phyloP scores from a whole-genome alignment of 2,888 invertebrate genomes.

The Eupithecia pulchellata region DNA sequence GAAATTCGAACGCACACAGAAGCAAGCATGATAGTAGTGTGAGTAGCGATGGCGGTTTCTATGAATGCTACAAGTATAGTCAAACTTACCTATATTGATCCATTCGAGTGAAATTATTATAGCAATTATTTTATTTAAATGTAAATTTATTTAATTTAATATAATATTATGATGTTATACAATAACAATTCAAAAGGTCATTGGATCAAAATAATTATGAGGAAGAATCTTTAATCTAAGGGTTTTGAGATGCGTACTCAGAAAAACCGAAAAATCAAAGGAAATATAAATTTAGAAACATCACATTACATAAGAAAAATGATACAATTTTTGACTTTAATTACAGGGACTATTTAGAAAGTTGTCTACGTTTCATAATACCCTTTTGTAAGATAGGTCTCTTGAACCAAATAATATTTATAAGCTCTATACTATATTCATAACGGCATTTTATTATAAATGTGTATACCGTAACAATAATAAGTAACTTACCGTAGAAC shows the following conservation, averaged over 20 bases:
- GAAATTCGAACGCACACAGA: no score
- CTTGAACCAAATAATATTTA: constrained; percentile 53
- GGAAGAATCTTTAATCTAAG: neutral
- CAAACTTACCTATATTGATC: no score
- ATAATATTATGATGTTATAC: neutral
- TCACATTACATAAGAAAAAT: neutral
- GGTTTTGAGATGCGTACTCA: neutral
- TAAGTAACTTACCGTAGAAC: no score
- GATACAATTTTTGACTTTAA: constrained; percentile 48
- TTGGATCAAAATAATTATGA: neutral
- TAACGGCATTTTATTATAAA: neutral
- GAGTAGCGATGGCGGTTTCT: no score
- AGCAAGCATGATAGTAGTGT: no score
- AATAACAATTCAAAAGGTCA: neutral
- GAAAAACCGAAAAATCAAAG: neutral
- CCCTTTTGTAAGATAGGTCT: constrained; percentile 65
- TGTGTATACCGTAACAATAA: neutral
- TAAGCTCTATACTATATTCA: constrained; percentile 3
- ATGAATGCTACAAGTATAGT: no score
- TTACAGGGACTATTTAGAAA: constrained; percentile 77
- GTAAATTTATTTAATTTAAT: no score
- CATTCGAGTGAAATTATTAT: no score
- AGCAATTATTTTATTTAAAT: no score
- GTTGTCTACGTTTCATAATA: constrained; percentile 61
- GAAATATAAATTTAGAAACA: neutral